These are phyloP conservation scores for Cardinalis cardinalis DNA, from an alignment of 2,113 vertebrate species.

Conservation along the genomic window DNA sequence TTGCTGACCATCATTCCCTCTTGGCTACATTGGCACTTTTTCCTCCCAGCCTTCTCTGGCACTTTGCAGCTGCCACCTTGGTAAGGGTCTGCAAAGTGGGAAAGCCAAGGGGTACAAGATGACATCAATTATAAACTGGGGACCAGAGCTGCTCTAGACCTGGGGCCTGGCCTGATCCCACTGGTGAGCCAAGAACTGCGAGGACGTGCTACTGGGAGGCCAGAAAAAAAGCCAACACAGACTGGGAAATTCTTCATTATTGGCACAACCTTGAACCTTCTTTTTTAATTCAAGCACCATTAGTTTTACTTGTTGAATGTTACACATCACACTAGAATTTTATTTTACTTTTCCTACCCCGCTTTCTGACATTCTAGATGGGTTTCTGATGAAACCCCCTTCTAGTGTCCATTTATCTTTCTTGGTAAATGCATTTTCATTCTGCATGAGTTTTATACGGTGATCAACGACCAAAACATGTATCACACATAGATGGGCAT, in stretches of 20 bases:
- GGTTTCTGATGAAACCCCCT: not conserved
- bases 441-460: not conserved
- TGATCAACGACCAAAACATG: not conserved
- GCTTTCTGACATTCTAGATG: not conserved
- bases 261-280: not conserved
- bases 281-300: not conserved
- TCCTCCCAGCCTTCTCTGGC: not conserved
- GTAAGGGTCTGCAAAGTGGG: accelerated
- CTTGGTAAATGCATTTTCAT: conserved; percentile 11
- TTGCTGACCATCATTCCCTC: not conserved
- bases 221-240: not conserved
- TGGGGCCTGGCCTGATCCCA: not conserved
- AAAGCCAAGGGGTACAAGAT: not conserved
- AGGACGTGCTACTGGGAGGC: not conserved
- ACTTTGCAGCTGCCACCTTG: not conserved
- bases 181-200: not conserved
- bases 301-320: not conserved
- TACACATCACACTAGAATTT: not conserved
- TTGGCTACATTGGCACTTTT: not conserved
- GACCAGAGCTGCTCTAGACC: not conserved
- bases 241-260: not conserved
- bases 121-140: not conserved
- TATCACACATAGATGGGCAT: not conserved
- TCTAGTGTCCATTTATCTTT: conserved; percentile 3
- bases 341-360: not conserved